These are phyloP conservation scores for Geodia barretti DNA, from an alignment of 37 sponge, comb jelly and placozoan species.

Conservation along the genomic window DNA sequence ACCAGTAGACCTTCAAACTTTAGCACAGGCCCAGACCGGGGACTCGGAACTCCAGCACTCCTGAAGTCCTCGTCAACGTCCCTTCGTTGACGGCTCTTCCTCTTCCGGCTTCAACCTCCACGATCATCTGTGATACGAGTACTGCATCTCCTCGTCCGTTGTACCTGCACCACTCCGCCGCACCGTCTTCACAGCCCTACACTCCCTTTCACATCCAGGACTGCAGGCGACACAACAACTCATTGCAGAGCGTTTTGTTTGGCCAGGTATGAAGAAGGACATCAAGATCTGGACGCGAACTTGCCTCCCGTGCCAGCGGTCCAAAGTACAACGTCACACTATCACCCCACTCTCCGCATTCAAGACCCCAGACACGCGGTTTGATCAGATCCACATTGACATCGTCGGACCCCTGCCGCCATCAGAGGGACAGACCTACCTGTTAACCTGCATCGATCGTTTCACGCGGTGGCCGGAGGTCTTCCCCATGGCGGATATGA, in stretches of 20 bases:
- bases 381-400: slow-evolving; percentile 10
- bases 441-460: too few species aligned
- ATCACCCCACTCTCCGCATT: slow-evolving; percentile 5
- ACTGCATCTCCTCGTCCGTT: too few species aligned
- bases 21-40: too few species aligned
- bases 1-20: too few species aligned
- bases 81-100: too few species aligned
- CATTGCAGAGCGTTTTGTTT: not conserved
- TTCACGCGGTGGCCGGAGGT: slow-evolving; percentile 22
- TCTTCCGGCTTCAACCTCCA: too few species aligned
- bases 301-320: slow-evolving; percentile 13
- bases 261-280: slow-evolving; percentile 8
- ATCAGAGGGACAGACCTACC: too few species aligned
- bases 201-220: slow-evolving; percentile 3
- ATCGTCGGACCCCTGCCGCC: not conserved
- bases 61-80: too few species aligned
- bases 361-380: not conserved
- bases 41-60: too few species aligned
- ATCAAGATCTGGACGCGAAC: slow-evolving; percentile 5
- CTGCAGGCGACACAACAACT: not conserved
- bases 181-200: not conserved
- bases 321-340: slow-evolving; percentile 1
- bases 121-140: too few species aligned
- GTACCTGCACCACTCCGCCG: too few species aligned
- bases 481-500: slow-evolving; percentile 2